Conservation (phyloP, 1,140 invertebrate species). For the Musca vetustissima region DNA sequence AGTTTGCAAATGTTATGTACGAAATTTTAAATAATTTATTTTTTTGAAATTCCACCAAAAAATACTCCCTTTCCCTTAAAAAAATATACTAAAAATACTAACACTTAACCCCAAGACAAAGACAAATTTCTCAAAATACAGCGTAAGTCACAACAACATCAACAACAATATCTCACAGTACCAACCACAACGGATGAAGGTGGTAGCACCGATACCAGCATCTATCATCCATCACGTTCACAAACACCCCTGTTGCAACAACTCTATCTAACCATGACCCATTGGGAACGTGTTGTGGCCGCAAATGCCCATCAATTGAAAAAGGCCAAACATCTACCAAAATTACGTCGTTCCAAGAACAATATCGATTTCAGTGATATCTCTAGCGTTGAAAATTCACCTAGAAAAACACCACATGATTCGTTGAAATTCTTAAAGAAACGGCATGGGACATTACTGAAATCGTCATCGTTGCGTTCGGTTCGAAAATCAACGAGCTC, state of each 20-base stretch:
- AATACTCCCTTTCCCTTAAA: background rate
- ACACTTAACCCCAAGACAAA: slow-evolving; percentile 7
- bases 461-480: slow-evolving; percentile 41
- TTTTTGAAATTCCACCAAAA: slow-evolving; percentile 9
- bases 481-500: slow-evolving; percentile 37
- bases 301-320: slow-evolving; percentile 36
- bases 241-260: slow-evolving; percentile 62
- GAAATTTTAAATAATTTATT: background rate
- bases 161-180: slow-evolving; percentile 41
- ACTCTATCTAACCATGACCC: slow-evolving; percentile 59
- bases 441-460: slow-evolving; percentile 36
- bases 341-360: slow-evolving; percentile 22
- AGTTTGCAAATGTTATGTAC: background rate
- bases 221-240: slow-evolving; percentile 33
- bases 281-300: slow-evolving; percentile 58
- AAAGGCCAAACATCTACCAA: slow-evolving; percentile 26
- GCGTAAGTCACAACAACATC: slow-evolving; percentile 15
- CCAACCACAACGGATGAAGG: slow-evolving; percentile 38
- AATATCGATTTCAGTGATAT: slow-evolving; percentile 36
- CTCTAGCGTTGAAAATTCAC: slow-evolving; percentile 36
- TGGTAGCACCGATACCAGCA: slow-evolving; percentile 37
- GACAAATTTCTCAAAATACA: slow-evolving; percentile 5
- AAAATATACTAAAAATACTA: background rate
- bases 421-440: slow-evolving; percentile 28
- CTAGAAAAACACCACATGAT: slow-evolving; percentile 3